Evolutionary conservation across 2,888 invertebrate species (phyloP), one percentile per base, ranked within the genome.

Genomic region (Rotaria magnacalcarata): DNA sequence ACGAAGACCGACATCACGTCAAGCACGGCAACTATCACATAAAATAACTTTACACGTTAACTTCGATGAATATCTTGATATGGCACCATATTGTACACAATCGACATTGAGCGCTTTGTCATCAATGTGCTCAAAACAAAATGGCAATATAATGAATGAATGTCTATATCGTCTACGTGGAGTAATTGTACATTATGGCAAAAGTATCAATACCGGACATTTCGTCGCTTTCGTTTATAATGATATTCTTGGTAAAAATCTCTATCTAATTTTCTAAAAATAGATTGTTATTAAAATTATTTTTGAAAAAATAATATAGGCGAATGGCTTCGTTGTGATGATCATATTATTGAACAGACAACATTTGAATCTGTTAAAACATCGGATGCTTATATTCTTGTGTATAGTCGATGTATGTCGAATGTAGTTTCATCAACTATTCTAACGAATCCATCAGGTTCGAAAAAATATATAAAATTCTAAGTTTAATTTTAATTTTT

Each of bases 171-270:
- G 75, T 75, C 11, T 75, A 47, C 75, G 75, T n/a, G 75, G 75
- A 7, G 75, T 75, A 8, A 47, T 75, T 75, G 75, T 75, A 75
- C 75, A 75, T 47, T 75, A 75, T 75, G 75, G 75, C 0, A 75
- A 75, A 75, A 75, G 75, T 75, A 75, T 75, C 47, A 75, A 75
- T 43, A 75, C 75, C 6, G 75, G 75, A 75, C 75, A 75, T 75
- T 75, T 75, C 43, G 75, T 75, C 19, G 41, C 75, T n/a, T 75
- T 75, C 47, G 41, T 41, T 43, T 75, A 75, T 47, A 75, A 75
- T 75, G 75, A 75, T 75, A 24, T 47, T 43, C 24, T 75, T 43
- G 41, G 75, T 75, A 75, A 75, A 43, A 24, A 8, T 52, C 16
- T 52, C 11, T 52, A 52, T 52, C 52, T 52, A 50, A 4, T 52